Conservation (phyloP, 2,888 invertebrate species). For the Protonemura montana region DNA sequence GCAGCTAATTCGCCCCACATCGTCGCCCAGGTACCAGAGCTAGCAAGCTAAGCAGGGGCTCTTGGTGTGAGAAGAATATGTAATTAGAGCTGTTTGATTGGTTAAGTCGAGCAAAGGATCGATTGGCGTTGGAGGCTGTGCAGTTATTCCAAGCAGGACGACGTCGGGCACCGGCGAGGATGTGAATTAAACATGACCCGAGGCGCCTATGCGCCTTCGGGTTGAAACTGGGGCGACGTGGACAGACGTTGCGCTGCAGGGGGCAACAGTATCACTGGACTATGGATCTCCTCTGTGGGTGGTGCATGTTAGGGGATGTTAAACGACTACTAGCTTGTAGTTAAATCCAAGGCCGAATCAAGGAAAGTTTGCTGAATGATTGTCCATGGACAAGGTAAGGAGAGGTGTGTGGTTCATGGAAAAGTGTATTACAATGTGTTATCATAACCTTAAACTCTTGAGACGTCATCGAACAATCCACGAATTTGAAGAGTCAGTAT, state of each 20-base stretch:
- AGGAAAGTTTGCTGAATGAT: slow-evolving; percentile 35
- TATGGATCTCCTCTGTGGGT: too few relatives aligned
- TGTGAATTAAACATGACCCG: slow-evolving; percentile 57
- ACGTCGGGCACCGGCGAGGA: slow-evolving; percentile 51
- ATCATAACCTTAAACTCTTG: too few relatives aligned
- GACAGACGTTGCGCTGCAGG: background rate
- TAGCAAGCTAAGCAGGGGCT: background rate
- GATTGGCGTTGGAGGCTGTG: background rate
- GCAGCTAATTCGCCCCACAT: too few relatives aligned
- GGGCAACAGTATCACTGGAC: too few relatives aligned
- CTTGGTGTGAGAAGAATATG: background rate
- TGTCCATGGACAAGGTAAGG: too few relatives aligned
- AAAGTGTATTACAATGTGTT: too few relatives aligned
- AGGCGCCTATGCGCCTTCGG: background rate
- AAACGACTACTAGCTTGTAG: too few relatives aligned
- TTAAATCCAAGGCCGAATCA: slow-evolving; percentile 39
- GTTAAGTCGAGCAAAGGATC: background rate
- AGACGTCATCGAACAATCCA: too few relatives aligned
- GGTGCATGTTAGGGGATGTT: too few relatives aligned
- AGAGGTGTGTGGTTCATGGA: too few relatives aligned
- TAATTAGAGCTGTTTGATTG: background rate
- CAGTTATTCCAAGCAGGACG: background rate
- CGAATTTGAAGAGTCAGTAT: too few relatives aligned
- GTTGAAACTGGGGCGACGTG: background rate
- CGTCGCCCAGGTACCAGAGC: too few relatives aligned